Conservation (phyloP, 1,140 invertebrate genomes). For the Agraylea sexmaculata region DNA sequence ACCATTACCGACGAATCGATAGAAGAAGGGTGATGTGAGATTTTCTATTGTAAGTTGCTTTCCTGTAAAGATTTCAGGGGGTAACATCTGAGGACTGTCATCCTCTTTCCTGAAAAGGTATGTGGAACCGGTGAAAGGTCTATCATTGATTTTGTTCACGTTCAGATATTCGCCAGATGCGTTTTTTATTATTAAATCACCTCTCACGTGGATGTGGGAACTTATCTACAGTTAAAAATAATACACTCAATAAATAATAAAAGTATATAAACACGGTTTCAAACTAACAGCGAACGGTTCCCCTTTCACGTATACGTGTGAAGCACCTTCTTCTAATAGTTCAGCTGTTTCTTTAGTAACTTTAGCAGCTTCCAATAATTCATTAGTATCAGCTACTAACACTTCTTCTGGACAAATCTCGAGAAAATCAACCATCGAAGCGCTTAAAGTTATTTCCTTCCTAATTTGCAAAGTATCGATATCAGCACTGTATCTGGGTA, state of each 20-base stretch:
- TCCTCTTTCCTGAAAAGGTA: slow-evolving; percentile 16
- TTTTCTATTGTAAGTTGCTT: slow-evolving; percentile 12
- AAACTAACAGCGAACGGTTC: slow-evolving; percentile 8
- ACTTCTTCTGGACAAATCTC: slow-evolving; percentile 7
- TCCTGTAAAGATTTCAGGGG: slow-evolving; percentile 8
- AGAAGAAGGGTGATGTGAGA: slow-evolving; percentile 13
- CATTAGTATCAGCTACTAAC: slow-evolving; percentile 8
- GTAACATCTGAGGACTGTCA: slow-evolving; percentile 11
- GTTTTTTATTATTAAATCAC: slow-evolving; percentile 16
- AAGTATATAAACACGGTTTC: neutral
- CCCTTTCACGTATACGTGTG: slow-evolving; percentile 8
- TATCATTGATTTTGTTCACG: slow-evolving; percentile 13
- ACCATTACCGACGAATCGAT: slow-evolving; percentile 13
- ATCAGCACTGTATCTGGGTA: slow-evolving; percentile 8
- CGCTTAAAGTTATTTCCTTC: slow-evolving; percentile 12
- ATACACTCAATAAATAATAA: neutral
- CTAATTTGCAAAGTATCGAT: slow-evolving; percentile 13
- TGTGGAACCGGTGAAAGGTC: slow-evolving; percentile 10
- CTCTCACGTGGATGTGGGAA: slow-evolving; percentile 8
- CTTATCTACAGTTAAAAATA: slow-evolving; percentile 15
- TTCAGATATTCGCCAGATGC: slow-evolving; percentile 8
- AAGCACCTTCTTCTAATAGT: slow-evolving; percentile 7
- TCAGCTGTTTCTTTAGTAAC: slow-evolving; percentile 2
- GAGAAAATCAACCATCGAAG: slow-evolving; percentile 6
- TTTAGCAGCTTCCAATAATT: slow-evolving; percentile 7